These are phyloP conservation scores for Caenorhabditis angaria DNA, from an alignment of 2,888 invertebrate species.

Conservation along the genomic window DNA sequence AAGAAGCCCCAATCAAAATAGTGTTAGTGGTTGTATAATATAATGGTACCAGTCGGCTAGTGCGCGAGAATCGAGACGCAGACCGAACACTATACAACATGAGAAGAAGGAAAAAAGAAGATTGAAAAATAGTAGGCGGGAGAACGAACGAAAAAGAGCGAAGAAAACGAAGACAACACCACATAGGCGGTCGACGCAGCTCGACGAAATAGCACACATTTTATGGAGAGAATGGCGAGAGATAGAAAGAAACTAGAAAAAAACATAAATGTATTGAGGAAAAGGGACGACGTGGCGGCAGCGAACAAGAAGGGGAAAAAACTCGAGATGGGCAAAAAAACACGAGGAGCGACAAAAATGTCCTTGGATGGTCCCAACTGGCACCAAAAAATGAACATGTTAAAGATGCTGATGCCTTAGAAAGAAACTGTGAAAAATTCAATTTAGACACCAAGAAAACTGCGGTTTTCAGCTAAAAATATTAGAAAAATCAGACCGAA, in stretches of 20 bases:
- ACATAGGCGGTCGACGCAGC: constrained; percentile 5
- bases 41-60: neutral
- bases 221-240: neutral
- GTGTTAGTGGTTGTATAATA: neutral
- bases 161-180: neutral
- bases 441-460: too few relatives aligned
- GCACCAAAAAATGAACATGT: too few relatives aligned
- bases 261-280: neutral
- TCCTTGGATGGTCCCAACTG: constrained; percentile 6
- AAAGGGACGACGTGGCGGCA: neutral
- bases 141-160: neutral
- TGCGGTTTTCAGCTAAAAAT: too few relatives aligned
- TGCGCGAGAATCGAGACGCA: constrained; percentile 1
- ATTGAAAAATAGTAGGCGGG: neutral
- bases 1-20: neutral
- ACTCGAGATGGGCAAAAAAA: neutral
- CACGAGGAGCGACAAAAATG: neutral
- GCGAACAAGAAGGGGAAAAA: neutral
- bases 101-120: neutral
- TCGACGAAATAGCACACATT: constrained; percentile 13
- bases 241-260: neutral
- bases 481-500: too few relatives aligned
- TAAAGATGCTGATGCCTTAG: too few relatives aligned
- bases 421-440: too few relatives aligned
- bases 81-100: neutral